Base-by-base conservation (phyloP, 2,888 invertebrate species). In the Rotaria magnacalcarata region DNA sequence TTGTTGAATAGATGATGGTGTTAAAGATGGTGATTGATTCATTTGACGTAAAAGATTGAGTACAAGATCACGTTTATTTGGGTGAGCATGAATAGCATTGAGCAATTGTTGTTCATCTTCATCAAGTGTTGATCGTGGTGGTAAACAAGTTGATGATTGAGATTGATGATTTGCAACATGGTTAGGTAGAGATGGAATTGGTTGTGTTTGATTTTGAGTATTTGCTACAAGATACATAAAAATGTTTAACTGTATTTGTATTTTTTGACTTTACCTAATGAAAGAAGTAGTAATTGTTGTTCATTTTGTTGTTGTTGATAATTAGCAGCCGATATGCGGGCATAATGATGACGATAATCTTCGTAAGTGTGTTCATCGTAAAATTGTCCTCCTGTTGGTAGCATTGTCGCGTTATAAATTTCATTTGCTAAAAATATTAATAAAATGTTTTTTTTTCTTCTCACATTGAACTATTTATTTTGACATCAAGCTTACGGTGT, bases 281-380 rank as follows among this genome's bases (percentile, higher is more conserved):
- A 80, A 24, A 80, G 47, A 43, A 41, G 24, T n/a, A 4, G 11
- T 41, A 80, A 80, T n/a, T 80, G 47, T 80, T 80, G 80, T 47
- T 80, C 80, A n/a, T 24, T 80, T 80, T 80, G 80, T 47, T 80
- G 80, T 80, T 47, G 80, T 80, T 80, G 80, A 47, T 8, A 80
- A 47, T 43, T 43, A 8, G 24, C 10, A 11, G 80, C 14, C 11
- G 47, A n/a, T 0, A 21, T 43, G 11, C 43, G 47, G 47, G n/a
- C 10, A 43, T 43, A 47, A 10, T 19, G 47, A 11, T 80, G n/a
- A 24, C 80, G 80, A 47, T 80, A 47, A 2, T 43, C 24, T 24
- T 67, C 67, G 34, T 67, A 67, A 19, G 34, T 16, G 19, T 14
- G 34, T 16, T 27, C 34, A 67, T 67, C 67, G 34, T 67, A 67